phyloP scores from a whole-genome alignment of 2,888 invertebrate species.

The Lottia gigantea region DNA sequence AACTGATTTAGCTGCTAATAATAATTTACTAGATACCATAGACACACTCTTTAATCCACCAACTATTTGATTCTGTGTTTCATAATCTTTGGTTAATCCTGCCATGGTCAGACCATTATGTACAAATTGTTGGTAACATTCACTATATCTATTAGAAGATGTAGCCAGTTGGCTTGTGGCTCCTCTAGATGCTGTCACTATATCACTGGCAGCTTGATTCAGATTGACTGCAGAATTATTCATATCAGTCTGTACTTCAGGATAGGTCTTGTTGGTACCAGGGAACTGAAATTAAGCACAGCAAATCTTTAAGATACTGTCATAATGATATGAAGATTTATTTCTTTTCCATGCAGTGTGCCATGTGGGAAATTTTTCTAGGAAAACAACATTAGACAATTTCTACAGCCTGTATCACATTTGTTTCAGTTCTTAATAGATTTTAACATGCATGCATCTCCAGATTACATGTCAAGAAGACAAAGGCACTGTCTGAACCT shows the following conservation, averaged over 20 bases:
- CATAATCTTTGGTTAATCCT: slow-evolving; percentile 74
- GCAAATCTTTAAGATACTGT: too few relatives aligned
- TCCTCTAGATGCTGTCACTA: slow-evolving; percentile 80
- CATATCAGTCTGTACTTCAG: slow-evolving; percentile 85
- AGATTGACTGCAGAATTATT: slow-evolving; percentile 85
- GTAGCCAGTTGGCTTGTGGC: slow-evolving; percentile 77
- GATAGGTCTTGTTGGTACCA: slow-evolving; percentile 67
- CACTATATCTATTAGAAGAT: slow-evolving; percentile 79
- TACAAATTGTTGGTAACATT: slow-evolving; percentile 82
- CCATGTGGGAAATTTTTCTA: too few relatives aligned
- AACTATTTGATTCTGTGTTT: slow-evolving; percentile 84
- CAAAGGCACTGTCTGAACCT: too few relatives aligned
- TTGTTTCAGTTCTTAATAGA: too few relatives aligned
- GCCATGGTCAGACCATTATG: slow-evolving; percentile 69
- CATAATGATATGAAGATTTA: too few relatives aligned
- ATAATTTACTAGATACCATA: slow-evolving; percentile 84
- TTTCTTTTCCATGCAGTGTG: too few relatives aligned
- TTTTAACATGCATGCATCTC: too few relatives aligned
- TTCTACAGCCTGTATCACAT: too few relatives aligned
- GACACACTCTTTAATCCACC: slow-evolving; percentile 88
- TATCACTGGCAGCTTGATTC: slow-evolving; percentile 84
- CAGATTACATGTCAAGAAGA: too few relatives aligned
- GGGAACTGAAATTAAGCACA: slow-evolving; percentile 75
- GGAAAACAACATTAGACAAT: too few relatives aligned
- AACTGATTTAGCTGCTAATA: slow-evolving; percentile 88